Evolutionary conservation across 2,797 vertebrate genomes (phyloP).

Genomic region (Serranus cabrilla): DNA sequence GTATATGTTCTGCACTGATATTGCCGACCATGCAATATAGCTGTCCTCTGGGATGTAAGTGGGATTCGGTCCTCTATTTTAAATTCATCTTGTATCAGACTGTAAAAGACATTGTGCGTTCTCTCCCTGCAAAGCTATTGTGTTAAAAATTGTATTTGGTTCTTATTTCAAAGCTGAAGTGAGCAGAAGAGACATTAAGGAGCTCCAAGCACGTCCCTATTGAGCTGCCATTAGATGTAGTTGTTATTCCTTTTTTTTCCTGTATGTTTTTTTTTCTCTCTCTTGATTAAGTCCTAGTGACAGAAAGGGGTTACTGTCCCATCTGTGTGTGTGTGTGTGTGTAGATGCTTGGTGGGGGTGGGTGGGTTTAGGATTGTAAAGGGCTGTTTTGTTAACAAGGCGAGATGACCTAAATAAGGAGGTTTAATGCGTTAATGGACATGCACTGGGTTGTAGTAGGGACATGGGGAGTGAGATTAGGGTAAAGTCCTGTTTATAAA

Average conservation of each 20-base stretch:
- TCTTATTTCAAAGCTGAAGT: constrained; percentile 29
- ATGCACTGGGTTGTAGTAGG: constrained; percentile 50
- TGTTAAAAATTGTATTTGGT: constrained; percentile 19
- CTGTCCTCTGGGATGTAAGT: background rate
- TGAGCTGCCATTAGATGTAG: constrained; percentile 48
- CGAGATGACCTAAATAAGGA: constrained; percentile 79
- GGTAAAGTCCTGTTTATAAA: constrained; percentile 46
- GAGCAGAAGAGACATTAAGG: constrained; percentile 38
- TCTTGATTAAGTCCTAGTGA: constrained; percentile 79
- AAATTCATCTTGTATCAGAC: constrained; percentile 6
- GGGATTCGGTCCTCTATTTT: constrained; percentile 1
- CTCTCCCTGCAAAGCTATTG: constrained; percentile 9
- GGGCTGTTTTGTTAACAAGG: constrained; percentile 65
- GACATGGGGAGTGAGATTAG: constrained; percentile 55
- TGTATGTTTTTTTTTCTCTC: constrained; percentile 41
- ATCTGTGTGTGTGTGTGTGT: constrained; percentile 41
- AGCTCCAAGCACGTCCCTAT: constrained; percentile 42
- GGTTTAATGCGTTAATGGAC: constrained; percentile 78
- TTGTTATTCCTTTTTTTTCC: constrained; percentile 41
- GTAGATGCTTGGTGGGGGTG: background rate
- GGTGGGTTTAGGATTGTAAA: constrained; percentile 39
- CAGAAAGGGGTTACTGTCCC: constrained; percentile 82
- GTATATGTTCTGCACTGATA: constrained; percentile 1
- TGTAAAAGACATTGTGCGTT: background rate
- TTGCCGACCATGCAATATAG: background rate